These are phyloP conservation scores for Xestia xanthographa DNA, from an alignment of 2,888 invertebrate genomes.

Conservation along the genomic window DNA sequence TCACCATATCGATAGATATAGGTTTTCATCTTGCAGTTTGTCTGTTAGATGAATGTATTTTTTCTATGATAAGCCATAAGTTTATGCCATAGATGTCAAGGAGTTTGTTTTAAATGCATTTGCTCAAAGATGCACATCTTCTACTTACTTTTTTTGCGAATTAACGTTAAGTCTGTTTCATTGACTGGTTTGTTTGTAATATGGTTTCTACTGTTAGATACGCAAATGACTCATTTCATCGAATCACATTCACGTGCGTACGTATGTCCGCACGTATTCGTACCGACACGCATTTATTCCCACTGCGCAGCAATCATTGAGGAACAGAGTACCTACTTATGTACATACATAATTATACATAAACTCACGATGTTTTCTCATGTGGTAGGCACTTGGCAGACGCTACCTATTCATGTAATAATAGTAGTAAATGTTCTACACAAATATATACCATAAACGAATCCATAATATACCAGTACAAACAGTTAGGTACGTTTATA, in stretches of 20 bases:
- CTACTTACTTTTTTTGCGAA: not conserved
- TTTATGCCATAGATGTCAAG: constrained; percentile 15
- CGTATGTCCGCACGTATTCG: constrained; percentile 19
- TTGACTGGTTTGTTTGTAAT: not conserved
- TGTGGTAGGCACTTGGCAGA: not conserved
- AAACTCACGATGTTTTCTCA: not conserved
- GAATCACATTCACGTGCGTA: not conserved
- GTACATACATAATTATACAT: not conserved
- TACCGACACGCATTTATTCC: constrained; percentile 56
- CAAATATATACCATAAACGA: not conserved
- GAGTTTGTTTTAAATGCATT: constrained; percentile 17
- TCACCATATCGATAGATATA: constrained; percentile 6
- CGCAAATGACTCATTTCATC: constrained; percentile 3
- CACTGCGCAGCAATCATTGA: not conserved
- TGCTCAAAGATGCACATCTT: constrained; percentile 13
- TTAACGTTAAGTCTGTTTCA: not conserved
- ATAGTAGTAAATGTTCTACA: not conserved
- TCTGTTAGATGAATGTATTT: constrained; percentile 19
- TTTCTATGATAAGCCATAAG: constrained; percentile 18
- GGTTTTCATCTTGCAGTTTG: not conserved
- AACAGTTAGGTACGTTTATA: not conserved
- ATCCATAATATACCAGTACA: not conserved
- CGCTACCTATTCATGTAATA: not conserved
- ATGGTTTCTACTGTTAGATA: not conserved
- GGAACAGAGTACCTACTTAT: not conserved